Conservation (phyloP, 1,140 invertebrate genomes). For the Caenorhabditis brenneri region DNA sequence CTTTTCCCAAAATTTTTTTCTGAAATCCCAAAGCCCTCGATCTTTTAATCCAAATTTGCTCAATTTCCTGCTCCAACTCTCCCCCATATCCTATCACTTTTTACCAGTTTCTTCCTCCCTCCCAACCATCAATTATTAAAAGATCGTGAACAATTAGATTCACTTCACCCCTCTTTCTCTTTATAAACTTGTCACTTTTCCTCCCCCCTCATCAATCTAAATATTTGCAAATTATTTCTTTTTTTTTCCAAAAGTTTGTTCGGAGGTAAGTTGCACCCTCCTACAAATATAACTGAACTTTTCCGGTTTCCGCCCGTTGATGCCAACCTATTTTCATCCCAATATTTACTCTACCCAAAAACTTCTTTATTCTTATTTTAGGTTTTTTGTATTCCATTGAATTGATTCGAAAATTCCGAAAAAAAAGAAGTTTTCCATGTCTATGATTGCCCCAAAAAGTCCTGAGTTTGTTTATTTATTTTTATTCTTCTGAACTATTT, state of each 20-base stretch:
- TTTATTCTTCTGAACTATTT: neutral
- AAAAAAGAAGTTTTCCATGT: neutral
- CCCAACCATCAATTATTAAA: neutral
- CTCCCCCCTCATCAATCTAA: conserved; percentile 19
- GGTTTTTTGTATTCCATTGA: neutral
- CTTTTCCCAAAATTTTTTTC: no score
- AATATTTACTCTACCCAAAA: conserved; percentile 39
- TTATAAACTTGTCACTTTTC: conserved; percentile 1
- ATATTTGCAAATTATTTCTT: conserved; percentile 28
- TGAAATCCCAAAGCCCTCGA: no score
- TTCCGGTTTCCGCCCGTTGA: conserved; percentile 3
- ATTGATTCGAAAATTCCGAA: neutral
- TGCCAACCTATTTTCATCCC: conserved; percentile 28
- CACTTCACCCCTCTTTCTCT: neutral
- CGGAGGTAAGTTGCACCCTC: neutral
- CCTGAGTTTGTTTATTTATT: neutral
- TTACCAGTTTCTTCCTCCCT: no score
- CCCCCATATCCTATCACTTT: no score
- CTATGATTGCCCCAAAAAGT: neutral
- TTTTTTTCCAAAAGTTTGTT: neutral
- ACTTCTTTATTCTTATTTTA: neutral
- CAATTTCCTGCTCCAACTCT: no score
- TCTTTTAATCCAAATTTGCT: no score
- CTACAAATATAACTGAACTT: conserved; percentile 41
- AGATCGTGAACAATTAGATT: neutral